Evolutionary conservation across 35 echinoderm and acorn worm species (phyloP).

Genomic region (Chiridota heheva): DNA sequence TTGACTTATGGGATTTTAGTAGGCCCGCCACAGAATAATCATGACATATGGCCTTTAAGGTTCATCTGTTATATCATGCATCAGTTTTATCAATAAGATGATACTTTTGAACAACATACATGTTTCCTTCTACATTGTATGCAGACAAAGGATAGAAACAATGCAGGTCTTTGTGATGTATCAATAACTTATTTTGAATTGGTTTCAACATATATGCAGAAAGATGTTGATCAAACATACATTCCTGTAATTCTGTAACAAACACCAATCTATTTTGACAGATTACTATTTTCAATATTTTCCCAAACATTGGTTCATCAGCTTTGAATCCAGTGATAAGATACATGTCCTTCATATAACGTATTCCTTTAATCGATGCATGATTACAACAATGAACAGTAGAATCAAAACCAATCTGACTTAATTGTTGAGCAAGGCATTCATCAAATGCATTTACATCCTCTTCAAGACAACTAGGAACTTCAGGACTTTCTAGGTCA

Average conservation of each 20-base stretch:
- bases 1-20: too few species aligned
- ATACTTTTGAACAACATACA: too few species aligned
- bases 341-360: constrained; percentile 10
- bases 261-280: constrained; percentile 2
- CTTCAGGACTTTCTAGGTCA: background rate
- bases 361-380: constrained; percentile 25
- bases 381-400: constrained; percentile 13
- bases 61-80: background rate
- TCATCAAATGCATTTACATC: background rate
- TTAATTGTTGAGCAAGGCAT: background rate
- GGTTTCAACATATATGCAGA: constrained; percentile 12
- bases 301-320: constrained; percentile 36
- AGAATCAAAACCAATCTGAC: background rate
- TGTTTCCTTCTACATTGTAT: too few species aligned
- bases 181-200: background rate
- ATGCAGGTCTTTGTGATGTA: constrained; percentile 4
- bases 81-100: too few species aligned
- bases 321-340: background rate
- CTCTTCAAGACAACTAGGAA: background rate
- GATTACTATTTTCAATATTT: constrained; percentile 22
- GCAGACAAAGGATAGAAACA: too few species aligned
- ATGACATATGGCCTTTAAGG: background rate
- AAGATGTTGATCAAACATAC: constrained; percentile 13
- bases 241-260: constrained; percentile 3
- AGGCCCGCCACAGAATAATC: background rate